A percentile compares a stretch with the other conserved stretches of the same genome.
These are phyloP conservation scores for Phortica variegata DNA, from an alignment of 1,140 invertebrate genomes.

Conservation along the genomic window DNA sequence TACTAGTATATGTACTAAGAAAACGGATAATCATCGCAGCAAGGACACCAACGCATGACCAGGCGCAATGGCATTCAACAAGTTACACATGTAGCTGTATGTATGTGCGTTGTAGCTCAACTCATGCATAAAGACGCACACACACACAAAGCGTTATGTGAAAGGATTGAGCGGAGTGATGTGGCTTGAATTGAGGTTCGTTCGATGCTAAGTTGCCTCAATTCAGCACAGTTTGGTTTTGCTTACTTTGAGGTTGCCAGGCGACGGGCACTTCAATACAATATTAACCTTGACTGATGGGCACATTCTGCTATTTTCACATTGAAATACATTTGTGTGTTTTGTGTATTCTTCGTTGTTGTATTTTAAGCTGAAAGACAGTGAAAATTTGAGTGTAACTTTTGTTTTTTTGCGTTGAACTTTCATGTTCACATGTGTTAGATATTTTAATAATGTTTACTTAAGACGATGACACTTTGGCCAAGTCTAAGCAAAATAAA, in stretches of 20 bases:
- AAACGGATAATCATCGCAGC: conserved; percentile 44
- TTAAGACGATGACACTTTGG: too few species aligned
- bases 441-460: conserved; percentile 55
- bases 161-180: not conserved
- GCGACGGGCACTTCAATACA: conserved; percentile 24
- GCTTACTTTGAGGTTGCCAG: conserved; percentile 48
- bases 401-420: too few species aligned
- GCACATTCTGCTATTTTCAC: too few species aligned
- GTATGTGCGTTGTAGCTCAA: too few species aligned
- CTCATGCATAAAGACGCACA: not conserved
- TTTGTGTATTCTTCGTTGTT: too few species aligned
- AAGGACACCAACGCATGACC: conserved; percentile 14
- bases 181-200: not conserved
- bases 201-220: conserved; percentile 5
- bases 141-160: not conserved
- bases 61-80: conserved; percentile 26
- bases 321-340: too few species aligned
- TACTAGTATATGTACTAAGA: conserved; percentile 50
- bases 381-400: too few species aligned
- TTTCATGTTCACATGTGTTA: conserved; percentile 25
- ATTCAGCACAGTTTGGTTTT: conserved; percentile 10
- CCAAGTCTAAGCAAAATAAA: too few species aligned
- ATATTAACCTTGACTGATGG: too few species aligned
- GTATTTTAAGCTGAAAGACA: too few species aligned
- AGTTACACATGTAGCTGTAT: conserved; percentile 20